phyloP scores from a whole-genome alignment of 2,113 vertebrate genomes.

The Semnornis frantzii region DNA sequence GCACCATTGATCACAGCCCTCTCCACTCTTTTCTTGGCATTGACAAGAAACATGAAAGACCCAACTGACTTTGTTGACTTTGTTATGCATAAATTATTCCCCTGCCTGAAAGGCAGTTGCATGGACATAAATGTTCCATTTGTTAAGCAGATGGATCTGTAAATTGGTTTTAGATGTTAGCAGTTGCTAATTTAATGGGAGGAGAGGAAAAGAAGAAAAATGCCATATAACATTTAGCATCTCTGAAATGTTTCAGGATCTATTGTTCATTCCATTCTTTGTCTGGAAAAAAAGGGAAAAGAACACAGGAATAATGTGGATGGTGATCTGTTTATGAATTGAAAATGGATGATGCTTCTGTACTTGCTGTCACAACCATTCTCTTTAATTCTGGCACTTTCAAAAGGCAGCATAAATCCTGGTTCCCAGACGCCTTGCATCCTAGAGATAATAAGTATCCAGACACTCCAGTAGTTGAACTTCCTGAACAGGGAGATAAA shows the following conservation, averaged over 20 bases:
- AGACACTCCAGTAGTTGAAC: background rate
- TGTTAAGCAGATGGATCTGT: background rate
- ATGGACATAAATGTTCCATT: background rate
- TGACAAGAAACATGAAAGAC: background rate
- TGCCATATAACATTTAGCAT: background rate
- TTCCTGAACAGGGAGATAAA: background rate
- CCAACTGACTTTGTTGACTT: background rate
- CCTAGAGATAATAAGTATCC: background rate
- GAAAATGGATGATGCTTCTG: background rate
- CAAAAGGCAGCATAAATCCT: background rate
- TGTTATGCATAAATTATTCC: background rate
- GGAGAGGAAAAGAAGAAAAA: background rate
- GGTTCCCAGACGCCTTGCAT: background rate
- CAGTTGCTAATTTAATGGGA: background rate
- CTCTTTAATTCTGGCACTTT: background rate
- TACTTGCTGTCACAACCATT: background rate
- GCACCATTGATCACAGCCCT: no score
- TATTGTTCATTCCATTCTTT: background rate
- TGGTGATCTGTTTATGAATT: background rate
- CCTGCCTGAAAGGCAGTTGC: background rate
- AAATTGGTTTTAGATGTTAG: background rate
- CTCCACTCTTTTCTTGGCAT: background rate
- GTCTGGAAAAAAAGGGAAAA: background rate
- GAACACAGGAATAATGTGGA: accelerated
- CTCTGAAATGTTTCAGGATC: background rate